Base-by-base conservation (phyloP, 2,113 vertebrate species). In the human (Homo sapiens) region DNA sequence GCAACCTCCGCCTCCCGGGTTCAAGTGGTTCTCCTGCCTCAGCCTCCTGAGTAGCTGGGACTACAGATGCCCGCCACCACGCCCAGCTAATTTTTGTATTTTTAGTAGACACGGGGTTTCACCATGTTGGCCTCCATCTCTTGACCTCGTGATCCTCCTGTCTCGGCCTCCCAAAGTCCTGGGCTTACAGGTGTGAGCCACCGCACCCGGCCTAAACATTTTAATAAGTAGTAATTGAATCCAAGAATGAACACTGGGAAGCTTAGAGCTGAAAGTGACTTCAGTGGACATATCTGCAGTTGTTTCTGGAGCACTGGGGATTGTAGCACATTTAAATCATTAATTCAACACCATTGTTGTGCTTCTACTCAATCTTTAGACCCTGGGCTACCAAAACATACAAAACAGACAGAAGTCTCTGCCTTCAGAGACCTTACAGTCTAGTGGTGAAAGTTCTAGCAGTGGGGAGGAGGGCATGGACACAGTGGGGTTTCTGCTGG, bases 401-500 rank as follows among this genome's bases (percentile, higher is more conserved):
- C 61, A 68, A 52, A 32, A 25, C 30, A 38, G 61, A 30, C 48
- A 3, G 12, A n/a, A 72, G 52, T 57, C 5, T 79, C 30, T 45
- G 11, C 35, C 25, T 1, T n/a, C 22, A 18, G 10, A 38, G 18
- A 38, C 30, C 43, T n/a, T 59, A 5, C 35, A 1, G 30, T 68
- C 27, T n/a, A 12, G 10, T 81, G 22, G 32, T n/a, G 13, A n/a
- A 0, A 68, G 25, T 30, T 38, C 18, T 22, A 55, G 48, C 43
- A 40, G 30, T 30, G 27, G 43, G 27, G 20, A 52, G 10, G 16
- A 55, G 57, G 87, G 14, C 10, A 10, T 59, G 55, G 70, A 83
- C 25, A 30, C 6, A 0, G 16, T 23, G 55, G 72, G 12, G 16
- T n/a, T 40, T 76, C 1, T 1, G 0, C 81, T 8, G 6, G 48